Evolutionary conservation across 2,113 vertebrate genomes (phyloP), one percentile per base, ranked within the genome.

Genomic region (Rhadina sibilatrix): DNA sequence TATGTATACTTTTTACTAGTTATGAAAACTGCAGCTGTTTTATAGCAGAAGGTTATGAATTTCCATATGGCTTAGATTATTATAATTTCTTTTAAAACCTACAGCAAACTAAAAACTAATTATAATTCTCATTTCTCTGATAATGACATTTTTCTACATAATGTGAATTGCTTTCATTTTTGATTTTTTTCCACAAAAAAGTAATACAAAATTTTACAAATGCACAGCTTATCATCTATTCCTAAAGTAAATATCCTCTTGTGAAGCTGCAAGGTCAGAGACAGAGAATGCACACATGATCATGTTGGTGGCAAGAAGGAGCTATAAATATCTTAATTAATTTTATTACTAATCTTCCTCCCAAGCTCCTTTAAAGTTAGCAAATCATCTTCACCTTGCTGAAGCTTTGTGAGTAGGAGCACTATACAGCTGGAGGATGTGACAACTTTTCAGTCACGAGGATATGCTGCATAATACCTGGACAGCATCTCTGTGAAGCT

Each of bases 1-100:
- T 81, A 94, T 46, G 89, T 75, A 81, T 75, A 77, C 72, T 93
- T 96, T 97, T 97, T 95, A 95, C 79, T 76, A 93, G 90, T 88
- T 97, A 94, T 56, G 89, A 96, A 94, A 94, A 93, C 60, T 90
- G 87, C 52, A 83, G 87, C 84, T 97, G 89, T 96, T 97, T 98
- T 95, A 94, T 69, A 95, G 85, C 65, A 94, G 89, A 92, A 93
- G 83, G 76, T 87, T 96, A 95, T 96, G 94, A 95, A 96, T 82
- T 94, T 93, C 95, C 94, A 87, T 93, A 94, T 80, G 89, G 93
- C 93, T 97, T 96, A 97, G 52, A 95, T 94, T 92, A 95, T 87
- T 94, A 83, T 82, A 83, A 95, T 95, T 97, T 97, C 44, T 93
- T 96, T 93, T 30, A 96, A 97, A 96, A 92, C 23, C 28, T 87